Conservation (phyloP, 2,888 invertebrate species). For the Salpingus planirostris region DNA sequence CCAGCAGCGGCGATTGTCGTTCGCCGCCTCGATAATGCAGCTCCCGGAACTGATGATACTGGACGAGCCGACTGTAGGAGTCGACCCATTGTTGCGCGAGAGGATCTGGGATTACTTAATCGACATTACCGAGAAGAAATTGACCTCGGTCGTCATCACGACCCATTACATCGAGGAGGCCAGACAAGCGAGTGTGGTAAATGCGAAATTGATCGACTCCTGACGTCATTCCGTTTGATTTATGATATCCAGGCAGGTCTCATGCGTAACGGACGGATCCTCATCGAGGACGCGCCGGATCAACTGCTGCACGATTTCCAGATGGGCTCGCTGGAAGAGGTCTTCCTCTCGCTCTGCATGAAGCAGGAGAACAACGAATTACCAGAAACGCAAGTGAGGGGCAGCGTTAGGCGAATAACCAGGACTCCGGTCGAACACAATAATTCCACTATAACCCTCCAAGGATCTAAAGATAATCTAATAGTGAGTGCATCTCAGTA, state of each 20-base stretch:
- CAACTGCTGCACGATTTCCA: constrained; percentile 61
- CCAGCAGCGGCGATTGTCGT: constrained; percentile 73
- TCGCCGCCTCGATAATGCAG: constrained; percentile 75
- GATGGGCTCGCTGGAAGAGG: constrained; percentile 73
- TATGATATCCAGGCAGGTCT: constrained; percentile 74
- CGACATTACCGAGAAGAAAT: constrained; percentile 57
- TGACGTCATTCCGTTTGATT: too few relatives aligned
- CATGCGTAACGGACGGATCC: constrained; percentile 73
- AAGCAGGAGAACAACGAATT: too few relatives aligned
- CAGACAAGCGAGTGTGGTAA: constrained; percentile 68
- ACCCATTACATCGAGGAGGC: constrained; percentile 95
- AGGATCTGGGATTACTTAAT: constrained; percentile 85
- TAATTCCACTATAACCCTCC: too few relatives aligned
- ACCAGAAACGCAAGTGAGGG: too few relatives aligned
- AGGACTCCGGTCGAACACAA: too few relatives aligned
- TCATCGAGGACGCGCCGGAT: constrained; percentile 77
- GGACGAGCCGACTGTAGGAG: constrained; percentile 82
- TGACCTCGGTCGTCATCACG: constrained; percentile 80
- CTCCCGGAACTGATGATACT: constrained; percentile 74
- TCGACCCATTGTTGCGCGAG: constrained; percentile 77
- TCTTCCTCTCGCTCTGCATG: constrained; percentile 71
- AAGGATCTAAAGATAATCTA: too few relatives aligned
- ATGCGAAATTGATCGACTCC: too few relatives aligned
- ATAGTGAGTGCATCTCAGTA: too few relatives aligned
- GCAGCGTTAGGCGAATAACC: too few relatives aligned